Evolutionary conservation across 2,113 vertebrate genomes (phyloP), one percentile per base, ranked within the genome.

Genomic region (Indicator indicator): DNA sequence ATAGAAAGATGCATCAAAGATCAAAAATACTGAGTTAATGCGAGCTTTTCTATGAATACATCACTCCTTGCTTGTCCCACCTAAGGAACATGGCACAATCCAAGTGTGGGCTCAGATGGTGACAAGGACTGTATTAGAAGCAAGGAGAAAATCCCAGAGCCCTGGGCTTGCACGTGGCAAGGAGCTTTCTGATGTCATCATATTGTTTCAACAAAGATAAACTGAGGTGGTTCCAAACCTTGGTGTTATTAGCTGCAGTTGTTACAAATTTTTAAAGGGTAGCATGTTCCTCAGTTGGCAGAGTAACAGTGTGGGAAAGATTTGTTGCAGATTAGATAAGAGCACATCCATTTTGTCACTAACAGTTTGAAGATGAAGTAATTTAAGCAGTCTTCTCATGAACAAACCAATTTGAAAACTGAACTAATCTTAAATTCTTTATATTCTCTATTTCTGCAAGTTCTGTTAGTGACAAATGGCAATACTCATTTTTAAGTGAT

Each of bases 221-320:
- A 96, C 93, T 26, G 90, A 93, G 87, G 92, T 71, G 26, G 46
- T 97, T 96, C 93, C 95, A 94, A 88, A 83, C 92, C 72, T 71
- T 71, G 65, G 80, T 93, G 96, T 97, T 96, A 95, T 89, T 95
- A 96, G 85, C 95, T 96, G 75, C 79, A 64, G 75, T 84, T 89
- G 84, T 89, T 96, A 93, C 91, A 92, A 86, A 80, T 95, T 97
- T 96, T 96, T 80, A 88, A 92, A 88, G 77, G 55, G 33, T 74
- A 60, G 50, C 46, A 33, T 73, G 75, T 88, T 73, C 84, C 90
- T 79, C 7, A 40, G 28, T 78, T 88, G 85, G 94, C 97, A 88
- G 70, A 74, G 60, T 52, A 36, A 80, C 71, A 83, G 74, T 95
- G 95, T 95, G 90, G 84, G 92, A 59, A 89, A 97, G 93, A 95